A percentile compares a stretch with the other conserved stretches of the same genome.
Evolutionary conservation across 2,888 invertebrate species (phyloP).

Genomic region (Exocentrus adspersus): DNA sequence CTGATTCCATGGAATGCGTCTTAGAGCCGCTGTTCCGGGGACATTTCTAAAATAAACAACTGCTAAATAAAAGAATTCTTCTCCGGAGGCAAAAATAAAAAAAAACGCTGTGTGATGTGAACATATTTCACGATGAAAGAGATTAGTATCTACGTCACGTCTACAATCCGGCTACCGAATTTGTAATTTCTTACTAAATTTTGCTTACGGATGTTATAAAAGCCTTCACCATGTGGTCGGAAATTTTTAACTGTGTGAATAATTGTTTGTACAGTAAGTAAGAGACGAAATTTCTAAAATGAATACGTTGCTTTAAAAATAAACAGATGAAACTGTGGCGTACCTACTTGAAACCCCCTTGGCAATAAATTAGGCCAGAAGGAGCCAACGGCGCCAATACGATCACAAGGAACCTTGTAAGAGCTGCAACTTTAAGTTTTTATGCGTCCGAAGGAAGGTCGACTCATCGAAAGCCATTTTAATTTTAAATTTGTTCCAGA

Average conservation of each 20-base stretch:
- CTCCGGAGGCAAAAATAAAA: not conserved
- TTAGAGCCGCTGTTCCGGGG: not conserved
- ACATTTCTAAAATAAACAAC: constrained; percentile 1
- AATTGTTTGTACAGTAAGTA: not conserved
- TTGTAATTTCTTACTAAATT: not conserved
- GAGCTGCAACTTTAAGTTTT: constrained; percentile 10
- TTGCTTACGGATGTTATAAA: not conserved
- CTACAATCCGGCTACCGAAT: not conserved
- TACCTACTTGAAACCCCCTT: no score
- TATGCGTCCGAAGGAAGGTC: constrained; percentile 5
- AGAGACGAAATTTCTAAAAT: not conserved
- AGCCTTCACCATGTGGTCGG: not conserved
- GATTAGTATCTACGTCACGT: constrained; percentile 3
- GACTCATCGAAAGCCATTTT: constrained; percentile 17
- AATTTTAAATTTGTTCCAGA: constrained; percentile 33
- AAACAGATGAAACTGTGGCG: not conserved
- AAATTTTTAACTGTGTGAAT: not conserved
- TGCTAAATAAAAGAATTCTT: constrained; percentile 2
- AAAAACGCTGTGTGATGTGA: not conserved
- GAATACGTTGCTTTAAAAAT: not conserved
- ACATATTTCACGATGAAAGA: not conserved
- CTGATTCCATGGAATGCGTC: not conserved
- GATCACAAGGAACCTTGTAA: constrained; percentile 13
- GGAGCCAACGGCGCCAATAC: constrained; percentile 11
- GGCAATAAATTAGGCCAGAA: not conserved